Evolutionary conservation across 1,140 invertebrate genomes (phyloP).

Genomic region (Meloidogyne exigua): DNA sequence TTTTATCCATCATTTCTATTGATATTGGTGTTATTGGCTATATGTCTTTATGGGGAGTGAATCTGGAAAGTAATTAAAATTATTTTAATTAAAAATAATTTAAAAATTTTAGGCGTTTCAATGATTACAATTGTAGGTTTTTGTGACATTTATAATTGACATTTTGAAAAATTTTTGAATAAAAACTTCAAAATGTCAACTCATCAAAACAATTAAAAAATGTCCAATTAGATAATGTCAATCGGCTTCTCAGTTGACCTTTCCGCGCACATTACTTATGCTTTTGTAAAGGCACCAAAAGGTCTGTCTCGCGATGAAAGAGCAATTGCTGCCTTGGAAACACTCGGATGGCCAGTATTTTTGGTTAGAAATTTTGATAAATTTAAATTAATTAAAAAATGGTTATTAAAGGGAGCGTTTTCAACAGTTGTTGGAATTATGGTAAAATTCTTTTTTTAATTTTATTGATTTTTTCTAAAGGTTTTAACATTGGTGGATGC

Average conservation of each 20-base stretch:
- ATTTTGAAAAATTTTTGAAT: neutral
- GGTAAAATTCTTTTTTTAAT: neutral
- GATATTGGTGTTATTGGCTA: conserved; percentile 77
- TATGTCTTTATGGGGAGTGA: conserved; percentile 79
- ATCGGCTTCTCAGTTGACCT: conserved; percentile 85
- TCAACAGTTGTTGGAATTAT: conserved; percentile 62
- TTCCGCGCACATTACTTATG: conserved; percentile 77
- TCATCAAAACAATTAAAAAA: neutral
- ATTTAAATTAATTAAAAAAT: conserved; percentile 9
- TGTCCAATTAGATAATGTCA: conserved; percentile 73
- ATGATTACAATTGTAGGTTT: conserved; percentile 70
- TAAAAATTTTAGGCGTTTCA: conserved; percentile 68
- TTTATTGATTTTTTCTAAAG: neutral
- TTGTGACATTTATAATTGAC: neutral
- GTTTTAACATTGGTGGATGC: conserved; percentile 57
- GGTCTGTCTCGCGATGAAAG: conserved; percentile 65
- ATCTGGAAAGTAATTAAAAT: conserved; percentile 72
- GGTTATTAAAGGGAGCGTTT: conserved; percentile 49
- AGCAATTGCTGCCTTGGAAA: conserved; percentile 73
- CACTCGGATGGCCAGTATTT: conserved; percentile 78
- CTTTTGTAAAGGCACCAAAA: conserved; percentile 65
- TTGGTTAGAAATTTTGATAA: conserved; percentile 77
- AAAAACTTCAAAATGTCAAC: too few species aligned
- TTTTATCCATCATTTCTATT: conserved; percentile 76
- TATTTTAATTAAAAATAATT: neutral